A percentile compares a stretch with the other conserved stretches of the same genome.
Evolutionary conservation across 1,140 invertebrate species (phyloP).

Genomic region (Dinoponera quadriceps): DNA sequence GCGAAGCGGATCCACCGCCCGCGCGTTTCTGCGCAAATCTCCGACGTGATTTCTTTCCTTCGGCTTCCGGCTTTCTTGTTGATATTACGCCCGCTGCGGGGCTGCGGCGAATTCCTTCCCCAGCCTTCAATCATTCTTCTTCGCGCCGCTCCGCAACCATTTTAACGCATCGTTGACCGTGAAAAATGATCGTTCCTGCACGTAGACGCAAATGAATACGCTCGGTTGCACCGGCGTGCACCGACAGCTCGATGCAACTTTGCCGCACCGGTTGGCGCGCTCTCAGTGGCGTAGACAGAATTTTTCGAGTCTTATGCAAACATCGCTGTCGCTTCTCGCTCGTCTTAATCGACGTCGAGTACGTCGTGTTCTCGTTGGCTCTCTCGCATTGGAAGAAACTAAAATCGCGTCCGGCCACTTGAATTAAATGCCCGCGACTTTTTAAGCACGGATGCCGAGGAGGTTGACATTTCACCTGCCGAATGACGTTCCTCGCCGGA

Average conservation of each 20-base stretch:
- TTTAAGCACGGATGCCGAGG: no score
- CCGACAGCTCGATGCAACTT: constrained; percentile 34
- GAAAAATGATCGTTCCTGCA: constrained; percentile 51
- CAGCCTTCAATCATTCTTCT: constrained; percentile 47
- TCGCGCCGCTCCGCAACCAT: constrained; percentile 39
- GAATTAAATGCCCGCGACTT: no score
- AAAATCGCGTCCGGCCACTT: no score
- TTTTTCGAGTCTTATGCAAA: constrained; percentile 1
- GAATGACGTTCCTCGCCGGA: no score
- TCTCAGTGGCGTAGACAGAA: constrained; percentile 39
- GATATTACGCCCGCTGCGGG: background rate
- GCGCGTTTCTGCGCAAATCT: background rate
- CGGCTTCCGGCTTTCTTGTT: constrained; percentile 2
- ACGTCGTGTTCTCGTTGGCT: background rate
- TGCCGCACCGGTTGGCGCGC: constrained; percentile 21
- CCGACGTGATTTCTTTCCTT: constrained; percentile 3
- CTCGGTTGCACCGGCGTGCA: constrained; percentile 30
- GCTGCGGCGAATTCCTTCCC: background rate
- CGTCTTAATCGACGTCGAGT: background rate
- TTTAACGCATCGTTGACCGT: constrained; percentile 50
- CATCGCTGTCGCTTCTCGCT: background rate
- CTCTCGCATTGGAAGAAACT: background rate
- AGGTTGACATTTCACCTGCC: no score
- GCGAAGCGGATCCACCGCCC: no score
- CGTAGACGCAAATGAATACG: constrained; percentile 55